Evolutionary conservation across 2,888 invertebrate species (phyloP).

Genomic region (Melipona beecheii): DNA sequence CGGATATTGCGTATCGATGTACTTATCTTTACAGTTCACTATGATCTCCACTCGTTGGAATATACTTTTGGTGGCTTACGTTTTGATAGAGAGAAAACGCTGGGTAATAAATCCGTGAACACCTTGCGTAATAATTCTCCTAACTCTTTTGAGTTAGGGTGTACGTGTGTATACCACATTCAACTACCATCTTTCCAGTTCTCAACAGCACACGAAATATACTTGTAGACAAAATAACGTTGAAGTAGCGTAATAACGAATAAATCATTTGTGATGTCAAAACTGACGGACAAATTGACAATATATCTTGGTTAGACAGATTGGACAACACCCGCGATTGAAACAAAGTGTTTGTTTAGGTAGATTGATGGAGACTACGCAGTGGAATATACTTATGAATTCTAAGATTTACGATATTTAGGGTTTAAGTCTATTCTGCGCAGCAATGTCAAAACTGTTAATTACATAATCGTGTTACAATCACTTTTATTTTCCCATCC

Average conservation of each 20-base stretch:
- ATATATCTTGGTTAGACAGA: not conserved
- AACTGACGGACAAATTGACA: not conserved
- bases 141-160: too few relatives aligned
- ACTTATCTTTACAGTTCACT: too few relatives aligned
- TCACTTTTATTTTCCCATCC: not conserved
- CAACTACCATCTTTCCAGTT: too few relatives aligned
- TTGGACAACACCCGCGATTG: not conserved
- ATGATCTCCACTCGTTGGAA: too few relatives aligned
- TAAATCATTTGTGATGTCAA: not conserved
- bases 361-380: not conserved
- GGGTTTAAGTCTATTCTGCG: not conserved
- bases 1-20: too few relatives aligned
- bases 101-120: too few relatives aligned
- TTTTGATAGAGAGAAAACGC: too few relatives aligned
- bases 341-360: not conserved
- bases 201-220: not conserved
- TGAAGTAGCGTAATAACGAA: not conserved
- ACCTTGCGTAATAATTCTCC: too few relatives aligned
- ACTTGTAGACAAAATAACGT: not conserved
- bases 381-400: too few relatives aligned
- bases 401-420: not conserved
- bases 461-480: not conserved
- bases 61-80: too few relatives aligned
- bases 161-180: too few relatives aligned
- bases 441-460: not conserved